A percentile compares a stretch with the other conserved stretches of the same genome.
phyloP scores from a whole-genome alignment of 2,113 vertebrate species.

The Pituophis catenifer region DNA sequence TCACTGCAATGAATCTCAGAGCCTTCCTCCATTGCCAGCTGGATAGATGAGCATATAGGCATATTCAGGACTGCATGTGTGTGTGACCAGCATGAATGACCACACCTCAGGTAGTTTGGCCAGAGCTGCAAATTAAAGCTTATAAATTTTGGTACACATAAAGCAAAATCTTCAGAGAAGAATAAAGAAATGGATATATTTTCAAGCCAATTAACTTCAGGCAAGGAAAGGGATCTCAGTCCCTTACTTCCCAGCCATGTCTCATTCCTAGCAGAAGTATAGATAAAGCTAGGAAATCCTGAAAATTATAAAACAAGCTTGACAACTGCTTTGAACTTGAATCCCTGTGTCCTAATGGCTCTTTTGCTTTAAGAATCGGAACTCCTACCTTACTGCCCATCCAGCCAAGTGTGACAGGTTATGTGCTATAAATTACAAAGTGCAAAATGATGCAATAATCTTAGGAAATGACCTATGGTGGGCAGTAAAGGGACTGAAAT shows the following conservation, averaged over 20 bases:
- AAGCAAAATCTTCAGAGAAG: neutral
- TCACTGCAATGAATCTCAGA: neutral
- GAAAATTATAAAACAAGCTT: neutral
- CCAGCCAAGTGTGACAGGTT: neutral
- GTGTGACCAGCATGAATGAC: slow-evolving; percentile 8
- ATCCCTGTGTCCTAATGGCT: neutral
- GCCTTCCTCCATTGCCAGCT: neutral
- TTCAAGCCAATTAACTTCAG: neutral
- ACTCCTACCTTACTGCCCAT: neutral
- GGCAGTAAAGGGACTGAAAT: no score
- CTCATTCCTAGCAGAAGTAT: neutral
- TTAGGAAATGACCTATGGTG: neutral
- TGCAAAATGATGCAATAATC: neutral
- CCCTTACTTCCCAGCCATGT: neutral
- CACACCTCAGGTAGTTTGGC: neutral
- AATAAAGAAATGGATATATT: neutral
- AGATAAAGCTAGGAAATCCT: neutral
- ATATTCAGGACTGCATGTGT: slow-evolving; percentile 5
- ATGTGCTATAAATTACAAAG: neutral
- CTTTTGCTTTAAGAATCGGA: neutral
- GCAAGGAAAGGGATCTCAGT: neutral
- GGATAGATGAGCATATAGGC: slow-evolving; percentile 3
- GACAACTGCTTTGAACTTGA: neutral
- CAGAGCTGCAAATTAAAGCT: neutral
- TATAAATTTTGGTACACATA: neutral